Evolutionary conservation across 2,113 vertebrate species (phyloP), one percentile per base, ranked within the genome.

Genomic region (Silurus asotus): DNA sequence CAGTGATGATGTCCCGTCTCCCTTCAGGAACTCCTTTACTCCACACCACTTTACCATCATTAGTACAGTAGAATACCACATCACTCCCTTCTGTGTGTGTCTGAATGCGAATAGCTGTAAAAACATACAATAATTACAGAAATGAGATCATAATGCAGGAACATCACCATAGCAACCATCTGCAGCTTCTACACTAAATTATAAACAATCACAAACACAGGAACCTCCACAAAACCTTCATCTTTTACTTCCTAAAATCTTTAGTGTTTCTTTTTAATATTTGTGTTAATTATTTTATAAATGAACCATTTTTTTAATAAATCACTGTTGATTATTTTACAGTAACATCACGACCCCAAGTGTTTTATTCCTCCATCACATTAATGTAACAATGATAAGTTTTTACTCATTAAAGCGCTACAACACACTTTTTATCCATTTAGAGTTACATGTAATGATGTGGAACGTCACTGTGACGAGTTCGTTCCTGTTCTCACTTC

Each of bases 31-130:
- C 77, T 19, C 14, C 56, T 79, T 37, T 79, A 79, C 25, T 11
- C 77, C 77, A 79, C 0, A 20, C 9, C 77, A 58, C 25, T 4
- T 6, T 59, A 17, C 56, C 77, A 10, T 59, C 1, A 59, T 28
- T 3, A 20, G 8, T 2, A 61, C 77, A 78, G 76, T 0, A 4
- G 13, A 58, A 23, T 15, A 1, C 0, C 0, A 14, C 5, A 6
- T 28, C 14, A 28, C 2, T 25, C n/a, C 76, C 76, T 55, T 25
- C 76, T 37, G 76, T 58, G 23, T 0, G 6, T 9, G 0, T 78
- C 76, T 37, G 51, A 17, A 4, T 58, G 11, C 0, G 0, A 3
- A 58, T 37, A 23, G 3, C 53, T 78, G n/a, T 72, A 72, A 72
- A 4, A 72, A 72, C 45, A 78, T 37, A 76, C 14, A 55, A 25